Conservation (phyloP, 2,797 vertebrate species). For the Myotis vivesi region DNA sequence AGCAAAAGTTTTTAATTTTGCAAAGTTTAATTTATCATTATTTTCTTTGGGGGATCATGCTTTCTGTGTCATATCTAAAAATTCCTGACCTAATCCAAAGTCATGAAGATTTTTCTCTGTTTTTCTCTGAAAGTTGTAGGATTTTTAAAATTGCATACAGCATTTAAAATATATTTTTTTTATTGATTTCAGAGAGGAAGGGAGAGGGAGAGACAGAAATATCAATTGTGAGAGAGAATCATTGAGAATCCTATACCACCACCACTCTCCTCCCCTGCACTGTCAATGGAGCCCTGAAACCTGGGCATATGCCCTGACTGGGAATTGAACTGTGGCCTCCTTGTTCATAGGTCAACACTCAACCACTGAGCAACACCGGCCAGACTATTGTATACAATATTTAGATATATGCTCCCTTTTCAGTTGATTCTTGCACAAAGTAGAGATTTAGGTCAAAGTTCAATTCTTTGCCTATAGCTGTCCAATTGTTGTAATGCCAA, state of each 20-base stretch:
- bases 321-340: no score
- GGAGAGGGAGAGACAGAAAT: no score
- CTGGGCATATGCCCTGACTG: no score
- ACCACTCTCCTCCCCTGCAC: no score
- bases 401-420: background rate
- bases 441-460: background rate
- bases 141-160: background rate
- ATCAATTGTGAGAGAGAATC: no score
- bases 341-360: no score
- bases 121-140: background rate
- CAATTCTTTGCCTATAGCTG: background rate
- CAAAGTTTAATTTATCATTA: background rate
- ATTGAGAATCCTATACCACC: no score
- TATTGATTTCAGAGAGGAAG: no score
- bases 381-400: background rate
- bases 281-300: no score
- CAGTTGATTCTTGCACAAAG: background rate
- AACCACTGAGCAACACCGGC: no score
- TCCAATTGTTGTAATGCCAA: background rate
- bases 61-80: background rate
- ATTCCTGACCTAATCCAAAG: background rate
- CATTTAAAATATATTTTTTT: no score
- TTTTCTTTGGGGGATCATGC: background rate
- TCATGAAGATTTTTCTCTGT: background rate
- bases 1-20: background rate